Base-by-base conservation (phyloP, 2,113 vertebrate genomes). In the Bubo blakistoni region DNA sequence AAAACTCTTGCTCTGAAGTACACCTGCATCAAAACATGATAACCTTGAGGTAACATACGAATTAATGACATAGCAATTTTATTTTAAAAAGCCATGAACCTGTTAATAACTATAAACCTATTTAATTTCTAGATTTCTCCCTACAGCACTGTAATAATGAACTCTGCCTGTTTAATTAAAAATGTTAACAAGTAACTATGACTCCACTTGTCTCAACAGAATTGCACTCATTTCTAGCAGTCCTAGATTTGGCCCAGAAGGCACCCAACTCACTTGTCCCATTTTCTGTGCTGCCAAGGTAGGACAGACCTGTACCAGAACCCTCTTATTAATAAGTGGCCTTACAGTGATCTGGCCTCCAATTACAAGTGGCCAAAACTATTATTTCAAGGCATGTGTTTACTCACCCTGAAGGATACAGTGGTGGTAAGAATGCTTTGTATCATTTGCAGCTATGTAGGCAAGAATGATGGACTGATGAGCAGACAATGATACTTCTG, bases 161-260 rank as follows among this genome's bases (percentile, higher is more conserved):
- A 62, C 17, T 57, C 54, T 34, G 44, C 44, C 57, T 76, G 24
- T 70, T 83, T 77, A 91, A 94, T 86, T 92, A 81, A 90, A 94
- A 61, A 30, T 6, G 21, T 18, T 65, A 81, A 87, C 77, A 49
- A 81, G 70, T 80, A 94, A 84, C 71, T 80, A 69, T 59, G 38
- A 73, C 54, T 83, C 17, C 24, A 34, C 32, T 61, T 36, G 24
- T 59, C 73, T 82, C 71, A 90, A 72, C 10, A 93, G 71, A 94
- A 88, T 19, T 80, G 62, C 17, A 90, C 17, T 65, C 1, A 70
- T 54, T 91, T 91, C 34, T 34, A 86, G 25, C 40, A 86, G 81
- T 65, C 58, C 46, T n/a, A 90, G 24, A 81, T 91, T 81, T 78
- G 52, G 29, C 38, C 66, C 44, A 79, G 66, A 79, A 85, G 34